These are phyloP conservation scores for Centropus unirufus DNA, from an alignment of 2,113 vertebrate species.

Conservation along the genomic window DNA sequence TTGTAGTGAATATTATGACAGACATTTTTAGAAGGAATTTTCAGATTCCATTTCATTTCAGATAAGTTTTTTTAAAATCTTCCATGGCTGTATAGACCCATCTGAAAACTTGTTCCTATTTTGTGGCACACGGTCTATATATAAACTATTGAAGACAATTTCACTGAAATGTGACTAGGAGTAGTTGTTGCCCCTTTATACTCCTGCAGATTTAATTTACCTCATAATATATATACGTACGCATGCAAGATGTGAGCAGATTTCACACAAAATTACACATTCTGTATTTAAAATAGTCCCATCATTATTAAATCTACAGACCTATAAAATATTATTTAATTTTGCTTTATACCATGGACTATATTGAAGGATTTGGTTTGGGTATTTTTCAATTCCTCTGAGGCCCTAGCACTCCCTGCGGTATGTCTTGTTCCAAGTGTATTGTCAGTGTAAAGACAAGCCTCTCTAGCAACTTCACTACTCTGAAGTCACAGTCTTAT, in stretches of 20 bases:
- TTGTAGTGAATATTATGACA: not conserved
- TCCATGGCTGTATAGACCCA: not conserved
- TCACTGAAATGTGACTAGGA: not conserved
- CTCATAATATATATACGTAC: not conserved
- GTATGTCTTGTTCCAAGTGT: not conserved
- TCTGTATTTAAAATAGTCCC: not conserved
- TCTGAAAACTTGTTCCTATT: not conserved
- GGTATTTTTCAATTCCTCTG: not conserved
- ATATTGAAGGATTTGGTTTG: not conserved
- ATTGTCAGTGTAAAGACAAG: not conserved
- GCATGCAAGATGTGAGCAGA: not conserved
- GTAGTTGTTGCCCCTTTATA: not conserved
- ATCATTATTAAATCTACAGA: not conserved
- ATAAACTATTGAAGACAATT: not conserved
- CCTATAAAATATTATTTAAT: not conserved
- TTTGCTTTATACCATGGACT: not conserved
- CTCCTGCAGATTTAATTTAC: not conserved
- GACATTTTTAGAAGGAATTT: not conserved
- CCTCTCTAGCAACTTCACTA: not conserved
- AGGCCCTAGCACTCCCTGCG: not conserved
- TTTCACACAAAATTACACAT: not conserved
- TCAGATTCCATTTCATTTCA: not conserved
- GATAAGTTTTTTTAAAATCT: not conserved
- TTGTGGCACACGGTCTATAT: not conserved
- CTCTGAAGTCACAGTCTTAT: not conserved